Conservation (phyloP, 2,888 invertebrate genomes). For the Leptothorax acervorum region DNA sequence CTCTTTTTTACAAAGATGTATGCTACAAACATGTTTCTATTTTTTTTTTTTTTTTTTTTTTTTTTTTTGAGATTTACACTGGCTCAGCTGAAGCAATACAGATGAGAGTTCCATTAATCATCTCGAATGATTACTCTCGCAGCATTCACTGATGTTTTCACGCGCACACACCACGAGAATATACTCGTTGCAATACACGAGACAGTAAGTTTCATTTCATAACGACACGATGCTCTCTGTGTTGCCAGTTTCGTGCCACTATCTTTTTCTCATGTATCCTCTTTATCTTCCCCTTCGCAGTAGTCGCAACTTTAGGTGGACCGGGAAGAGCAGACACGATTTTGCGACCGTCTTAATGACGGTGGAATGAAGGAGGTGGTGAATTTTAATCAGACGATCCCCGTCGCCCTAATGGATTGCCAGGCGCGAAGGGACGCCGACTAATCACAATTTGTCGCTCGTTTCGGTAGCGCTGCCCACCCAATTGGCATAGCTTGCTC, state of each 20-base stretch:
- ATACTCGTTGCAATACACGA: background rate
- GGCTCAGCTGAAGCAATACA: conserved; percentile 25
- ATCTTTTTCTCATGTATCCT: conserved; percentile 25
- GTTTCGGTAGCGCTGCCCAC: conserved; percentile 61
- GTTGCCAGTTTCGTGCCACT: conserved; percentile 31
- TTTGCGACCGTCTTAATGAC: conserved; percentile 48
- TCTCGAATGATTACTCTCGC: conserved; percentile 76
- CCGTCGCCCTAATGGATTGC: conserved; percentile 81
- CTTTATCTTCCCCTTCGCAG: conserved; percentile 19
- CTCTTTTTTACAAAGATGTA: conserved; percentile 26
- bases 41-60: background rate
- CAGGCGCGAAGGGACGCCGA: conserved; percentile 71
- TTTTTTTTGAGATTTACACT: background rate
- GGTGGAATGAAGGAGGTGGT: conserved; percentile 61
- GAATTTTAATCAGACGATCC: conserved; percentile 81
- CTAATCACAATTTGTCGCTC: conserved; percentile 81
- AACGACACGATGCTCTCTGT: conserved; percentile 6
- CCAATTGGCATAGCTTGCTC: conserved; percentile 30
- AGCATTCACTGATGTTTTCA: conserved; percentile 64
- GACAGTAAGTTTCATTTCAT: conserved; percentile 40
- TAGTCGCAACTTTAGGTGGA: conserved; percentile 28
- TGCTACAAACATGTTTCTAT: background rate
- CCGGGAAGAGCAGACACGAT: conserved; percentile 44
- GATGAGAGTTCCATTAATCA: conserved; percentile 78
- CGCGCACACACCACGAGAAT: background rate